Evolutionary conservation across 2,113 vertebrate genomes (phyloP).

Genomic region (Manacus vitellinus): DNA sequence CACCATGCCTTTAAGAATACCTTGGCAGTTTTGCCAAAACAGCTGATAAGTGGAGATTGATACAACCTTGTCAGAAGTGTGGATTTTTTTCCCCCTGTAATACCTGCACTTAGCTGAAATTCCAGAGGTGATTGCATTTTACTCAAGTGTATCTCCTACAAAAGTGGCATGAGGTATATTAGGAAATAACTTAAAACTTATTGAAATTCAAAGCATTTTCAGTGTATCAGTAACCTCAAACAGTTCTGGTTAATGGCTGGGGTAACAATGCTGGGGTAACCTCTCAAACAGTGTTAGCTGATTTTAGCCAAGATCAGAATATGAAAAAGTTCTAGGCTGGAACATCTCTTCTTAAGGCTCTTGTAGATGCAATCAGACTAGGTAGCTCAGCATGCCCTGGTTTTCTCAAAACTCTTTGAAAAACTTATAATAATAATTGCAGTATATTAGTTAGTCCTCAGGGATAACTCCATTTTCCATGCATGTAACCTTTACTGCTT

Average conservation of each 20-base stretch:
- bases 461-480: constrained; percentile 60
- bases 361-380: background rate
- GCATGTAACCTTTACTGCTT: constrained; percentile 63
- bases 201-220: background rate
- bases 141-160: background rate
- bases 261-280: background rate
- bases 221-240: background rate
- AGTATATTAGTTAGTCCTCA: constrained; percentile 45
- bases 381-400: background rate
- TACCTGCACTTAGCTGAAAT: background rate
- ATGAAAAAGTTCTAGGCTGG: background rate
- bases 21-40: background rate
- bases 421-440: constrained; percentile 44
- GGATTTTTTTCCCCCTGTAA: background rate
- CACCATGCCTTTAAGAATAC: background rate
- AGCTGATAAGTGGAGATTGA: background rate
- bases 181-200: background rate
- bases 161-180: background rate
- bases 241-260: background rate
- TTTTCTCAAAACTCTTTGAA: constrained; percentile 27
- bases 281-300: background rate
- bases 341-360: background rate
- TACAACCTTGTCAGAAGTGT: background rate
- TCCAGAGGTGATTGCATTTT: background rate
- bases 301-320: background rate